Percentiles rank a stretch among this genome's conserved stretches.
Conservation (phyloP, 64 coral and sea anemone species). For the Orbicella faveolata region DNA sequence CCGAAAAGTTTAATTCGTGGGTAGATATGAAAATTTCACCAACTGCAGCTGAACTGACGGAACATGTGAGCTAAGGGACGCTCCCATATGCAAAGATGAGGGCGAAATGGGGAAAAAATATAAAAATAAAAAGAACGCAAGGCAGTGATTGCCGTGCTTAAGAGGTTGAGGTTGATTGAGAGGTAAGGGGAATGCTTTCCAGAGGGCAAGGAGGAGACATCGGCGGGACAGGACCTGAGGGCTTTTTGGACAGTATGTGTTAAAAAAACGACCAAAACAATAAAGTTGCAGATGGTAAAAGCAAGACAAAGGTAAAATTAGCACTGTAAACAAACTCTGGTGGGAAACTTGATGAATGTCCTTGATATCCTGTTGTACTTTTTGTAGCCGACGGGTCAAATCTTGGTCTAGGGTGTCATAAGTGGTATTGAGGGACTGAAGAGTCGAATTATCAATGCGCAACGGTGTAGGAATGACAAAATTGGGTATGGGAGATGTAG, state of each 20-base stretch:
- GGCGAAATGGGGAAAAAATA: no score
- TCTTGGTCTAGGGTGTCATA: conserved; percentile 9
- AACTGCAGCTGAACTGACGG: no score
- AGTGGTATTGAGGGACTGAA: conserved; percentile 10
- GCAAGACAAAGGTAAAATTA: not conserved
- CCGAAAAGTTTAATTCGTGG: no score
- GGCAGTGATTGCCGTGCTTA: not conserved
- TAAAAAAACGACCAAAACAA: not conserved
- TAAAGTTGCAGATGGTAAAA: not conserved
- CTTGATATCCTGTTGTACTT: not conserved
- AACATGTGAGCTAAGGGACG: no score
- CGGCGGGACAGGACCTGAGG: not conserved
- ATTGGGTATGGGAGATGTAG: not conserved
- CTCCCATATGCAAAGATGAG: no score
- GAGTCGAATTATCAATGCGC: conserved; percentile 16
- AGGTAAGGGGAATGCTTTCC: not conserved
- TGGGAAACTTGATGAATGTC: not conserved
- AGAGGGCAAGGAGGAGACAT: not conserved
- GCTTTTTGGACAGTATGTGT: not conserved
- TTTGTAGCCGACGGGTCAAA: not conserved
- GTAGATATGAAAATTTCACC: no score
- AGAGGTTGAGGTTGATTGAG: no score
- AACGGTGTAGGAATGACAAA: conserved; percentile 42
- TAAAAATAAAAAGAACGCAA: no score
- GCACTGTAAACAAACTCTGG: not conserved